phyloP scores from a whole-genome alignment of 1,140 invertebrate genomes.

The Hormaphis cornu region DNA sequence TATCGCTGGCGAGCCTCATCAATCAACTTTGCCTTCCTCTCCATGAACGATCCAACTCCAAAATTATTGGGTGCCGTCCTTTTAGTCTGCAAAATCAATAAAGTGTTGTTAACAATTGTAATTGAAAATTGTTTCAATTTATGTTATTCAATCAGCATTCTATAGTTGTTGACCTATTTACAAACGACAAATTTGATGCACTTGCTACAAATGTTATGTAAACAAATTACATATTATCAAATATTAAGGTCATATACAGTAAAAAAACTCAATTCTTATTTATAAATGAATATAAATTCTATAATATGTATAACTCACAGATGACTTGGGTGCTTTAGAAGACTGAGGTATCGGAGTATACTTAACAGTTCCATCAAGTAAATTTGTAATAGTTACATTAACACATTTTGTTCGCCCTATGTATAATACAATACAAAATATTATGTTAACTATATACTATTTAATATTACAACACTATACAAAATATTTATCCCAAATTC shows the following conservation, averaged over 20 bases:
- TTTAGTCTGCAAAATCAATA: not conserved
- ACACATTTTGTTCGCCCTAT: conserved; percentile 15
- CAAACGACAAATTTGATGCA: not conserved
- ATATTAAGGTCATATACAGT: no score
- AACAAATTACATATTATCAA: no score
- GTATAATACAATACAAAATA: not conserved
- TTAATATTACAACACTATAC: no score
- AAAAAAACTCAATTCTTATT: no score
- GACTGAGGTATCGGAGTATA: conserved; percentile 5
- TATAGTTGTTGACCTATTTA: no score
- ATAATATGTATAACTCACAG: not conserved
- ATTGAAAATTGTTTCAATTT: no score
- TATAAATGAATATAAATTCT: not conserved
- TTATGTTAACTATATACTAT: no score
- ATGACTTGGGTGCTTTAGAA: not conserved
- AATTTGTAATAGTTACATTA: conserved; percentile 26
- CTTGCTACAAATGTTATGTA: not conserved
- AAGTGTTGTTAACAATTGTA: no score
- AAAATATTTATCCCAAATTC: not conserved
- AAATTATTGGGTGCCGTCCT: conserved; percentile 10
- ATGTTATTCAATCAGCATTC: not conserved
- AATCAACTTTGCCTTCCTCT: conserved; percentile 46
- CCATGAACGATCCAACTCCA: conserved; percentile 45
- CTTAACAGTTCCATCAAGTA: conserved; percentile 14
- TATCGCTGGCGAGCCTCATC: conserved; percentile 46